Conservation (phyloP, 2,113 vertebrate genomes). For the Mormoops blainvillei region DNA sequence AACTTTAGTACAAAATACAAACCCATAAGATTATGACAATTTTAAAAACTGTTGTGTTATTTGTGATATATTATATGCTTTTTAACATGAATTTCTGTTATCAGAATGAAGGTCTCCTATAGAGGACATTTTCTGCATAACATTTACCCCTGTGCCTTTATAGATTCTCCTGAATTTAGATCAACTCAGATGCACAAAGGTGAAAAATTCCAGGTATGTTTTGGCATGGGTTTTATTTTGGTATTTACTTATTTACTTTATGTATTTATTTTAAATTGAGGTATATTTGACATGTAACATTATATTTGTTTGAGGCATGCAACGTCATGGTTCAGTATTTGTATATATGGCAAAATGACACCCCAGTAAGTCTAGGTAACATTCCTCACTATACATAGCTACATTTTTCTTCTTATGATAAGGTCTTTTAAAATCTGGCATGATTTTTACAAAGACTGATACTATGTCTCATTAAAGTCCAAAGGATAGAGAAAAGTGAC, state of each 20-base stretch:
- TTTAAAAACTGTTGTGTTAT: neutral
- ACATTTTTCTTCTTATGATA: neutral
- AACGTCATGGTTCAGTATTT: neutral
- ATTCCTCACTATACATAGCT: neutral
- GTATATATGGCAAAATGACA: neutral
- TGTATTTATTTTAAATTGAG: neutral
- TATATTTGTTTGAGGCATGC: neutral
- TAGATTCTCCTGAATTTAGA: constrained; percentile 98
- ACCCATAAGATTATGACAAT: neutral
- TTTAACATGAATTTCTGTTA: constrained; percentile 70
- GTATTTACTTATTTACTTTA: neutral
- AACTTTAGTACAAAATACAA: neutral
- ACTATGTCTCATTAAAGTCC: neutral
- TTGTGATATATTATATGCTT: neutral
- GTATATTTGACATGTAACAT: neutral
- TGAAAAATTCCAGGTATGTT: constrained; percentile 96
- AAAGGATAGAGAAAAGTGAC: neutral
- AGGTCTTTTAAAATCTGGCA: neutral
- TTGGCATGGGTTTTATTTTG: neutral
- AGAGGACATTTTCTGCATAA: constrained; percentile 98
- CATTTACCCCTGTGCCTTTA: constrained; percentile 97
- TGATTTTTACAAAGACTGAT: constrained; percentile 25
- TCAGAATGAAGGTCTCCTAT: constrained; percentile 98
- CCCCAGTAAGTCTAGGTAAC: neutral
- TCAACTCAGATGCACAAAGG: constrained; percentile 96